Evolutionary conservation across 2,888 invertebrate genomes (phyloP).

Genomic region (Drosophila histrio): DNA sequence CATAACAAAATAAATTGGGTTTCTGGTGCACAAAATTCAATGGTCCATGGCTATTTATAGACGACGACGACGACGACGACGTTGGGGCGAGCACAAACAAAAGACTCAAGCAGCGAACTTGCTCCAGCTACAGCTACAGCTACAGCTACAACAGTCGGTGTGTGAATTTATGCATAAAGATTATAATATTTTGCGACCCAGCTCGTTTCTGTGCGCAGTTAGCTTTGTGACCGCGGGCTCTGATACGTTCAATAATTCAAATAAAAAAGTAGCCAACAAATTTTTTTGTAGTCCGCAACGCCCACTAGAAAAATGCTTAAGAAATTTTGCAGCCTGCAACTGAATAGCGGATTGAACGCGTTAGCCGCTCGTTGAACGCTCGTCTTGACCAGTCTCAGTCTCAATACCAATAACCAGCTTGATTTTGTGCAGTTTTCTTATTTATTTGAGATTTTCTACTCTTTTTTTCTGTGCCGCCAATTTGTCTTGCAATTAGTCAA

Average conservation of each 20-base stretch:
- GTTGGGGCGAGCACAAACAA: conserved; percentile 67
- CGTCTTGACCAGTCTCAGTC: conserved; percentile 6
- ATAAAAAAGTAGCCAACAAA: conserved; percentile 73
- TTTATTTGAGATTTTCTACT: conserved; percentile 14
- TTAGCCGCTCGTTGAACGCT: conserved; percentile 9
- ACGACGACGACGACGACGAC: no score
- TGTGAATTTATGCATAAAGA: conserved; percentile 79
- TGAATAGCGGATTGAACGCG: conserved; percentile 41
- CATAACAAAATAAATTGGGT: conserved; percentile 55
- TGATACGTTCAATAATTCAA: conserved; percentile 79
- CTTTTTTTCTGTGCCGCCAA: conserved; percentile 30
- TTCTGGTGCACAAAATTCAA: conserved; percentile 72
- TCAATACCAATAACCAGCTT: background rate
- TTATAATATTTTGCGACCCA: conserved; percentile 71
- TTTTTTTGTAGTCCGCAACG: conserved; percentile 63
- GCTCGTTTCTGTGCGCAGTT: conserved; percentile 63
- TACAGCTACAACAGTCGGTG: conserved; percentile 24
- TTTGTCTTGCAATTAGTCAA: conserved; percentile 75
- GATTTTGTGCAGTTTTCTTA: conserved; percentile 19
- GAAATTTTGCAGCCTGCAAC: conserved; percentile 36
- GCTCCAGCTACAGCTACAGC: conserved; percentile 11
- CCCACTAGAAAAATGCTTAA: conserved; percentile 50
- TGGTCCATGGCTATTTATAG: conserved; percentile 73
- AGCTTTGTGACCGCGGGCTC: conserved; percentile 65
- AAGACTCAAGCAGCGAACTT: conserved; percentile 69